Percentiles rank a stretch among this genome's conserved stretches.
Conservation (phyloP, 2,888 invertebrate genomes). For the Drosophila ustulata region DNA sequence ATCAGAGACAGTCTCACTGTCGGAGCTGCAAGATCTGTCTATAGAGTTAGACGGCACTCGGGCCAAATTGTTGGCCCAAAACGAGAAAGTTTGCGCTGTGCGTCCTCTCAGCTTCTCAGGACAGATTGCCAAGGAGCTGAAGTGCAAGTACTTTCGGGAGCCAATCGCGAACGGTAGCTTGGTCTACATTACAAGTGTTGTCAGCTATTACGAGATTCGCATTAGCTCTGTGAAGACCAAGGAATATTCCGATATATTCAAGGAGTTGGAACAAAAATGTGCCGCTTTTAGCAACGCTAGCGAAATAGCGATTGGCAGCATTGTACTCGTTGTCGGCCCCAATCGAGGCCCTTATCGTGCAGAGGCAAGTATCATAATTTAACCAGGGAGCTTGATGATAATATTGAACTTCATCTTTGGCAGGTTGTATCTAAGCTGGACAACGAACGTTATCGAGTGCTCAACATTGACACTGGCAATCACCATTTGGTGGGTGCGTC, state of each 20-base stretch:
- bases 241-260: constrained; percentile 45
- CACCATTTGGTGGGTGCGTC: constrained; percentile 8
- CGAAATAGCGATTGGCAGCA: constrained; percentile 26
- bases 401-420: neutral
- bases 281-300: constrained; percentile 9
- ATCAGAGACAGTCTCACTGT: neutral
- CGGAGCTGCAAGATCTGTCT: constrained; percentile 3
- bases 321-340: constrained; percentile 49
- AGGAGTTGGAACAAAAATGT: constrained; percentile 41
- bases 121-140: constrained; percentile 27
- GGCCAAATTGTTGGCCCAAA: constrained; percentile 28
- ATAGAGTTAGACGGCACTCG: constrained; percentile 36
- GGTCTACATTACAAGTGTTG: constrained; percentile 55
- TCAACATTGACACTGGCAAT: constrained; percentile 54
- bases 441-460: constrained; percentile 30
- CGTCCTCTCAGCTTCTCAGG: constrained; percentile 40
- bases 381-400: neutral
- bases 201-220: constrained; percentile 36
- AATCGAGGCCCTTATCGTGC: constrained; percentile 45
- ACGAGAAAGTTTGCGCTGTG: constrained; percentile 33
- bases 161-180: constrained; percentile 22
- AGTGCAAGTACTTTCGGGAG: constrained; percentile 53
- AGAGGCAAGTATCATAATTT: constrained; percentile 26
- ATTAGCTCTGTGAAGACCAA: constrained; percentile 44
- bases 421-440: constrained; percentile 37